Evolutionary conservation across 35 echinoderm and acorn worm species (phyloP), one percentile per base, ranked within the genome.

Genomic region (Eucidaris tribuloides): DNA sequence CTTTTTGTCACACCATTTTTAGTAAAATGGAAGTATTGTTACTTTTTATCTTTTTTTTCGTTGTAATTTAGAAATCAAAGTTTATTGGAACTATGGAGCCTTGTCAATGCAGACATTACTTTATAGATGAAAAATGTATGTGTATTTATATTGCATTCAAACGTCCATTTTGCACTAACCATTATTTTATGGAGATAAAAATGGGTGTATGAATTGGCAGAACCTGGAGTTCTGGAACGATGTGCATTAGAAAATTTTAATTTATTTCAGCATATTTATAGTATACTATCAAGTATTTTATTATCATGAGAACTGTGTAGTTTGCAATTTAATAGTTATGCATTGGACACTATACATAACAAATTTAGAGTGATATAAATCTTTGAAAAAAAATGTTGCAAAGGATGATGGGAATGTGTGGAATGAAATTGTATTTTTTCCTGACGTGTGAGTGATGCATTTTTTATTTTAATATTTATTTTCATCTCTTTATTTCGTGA

Each of bases 271-370:
- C 41, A 74, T 74, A 74, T 44, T 41, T n/a, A 74, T 74, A 74
- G 68, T 74, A 42, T 38, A 74, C 68, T 42, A 42, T 44, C 28
- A 74, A n/a, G 37, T 74, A 43, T 43, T 44, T 74, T 23, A 74
- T 74, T 22, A 41, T 74, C 37, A 74, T 74, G 68, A 74, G 68
- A 74, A 74, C 41, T 74, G 44, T 74, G 68, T 74, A 74, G 68
- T 74, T 74, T 74, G 29, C 24, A 42, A 42, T 42, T 74, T 74
- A 71, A 24, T n/a, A 52, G n/a, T 11, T 52, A 25, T 40, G n/a
- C 14, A 2, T 42, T 35, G 68, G 68, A 74, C 44, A 40, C 68
- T 74, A 74, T 74, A 74, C 29, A 74, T 74, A 74, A 74, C 29
- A 52, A 52, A 52, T 22, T n/a, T 44, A 25, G 68, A 74, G 68